phyloP scores from a whole-genome alignment of 2,888 invertebrate genomes.

The Nephrotoma appendiculata region DNA sequence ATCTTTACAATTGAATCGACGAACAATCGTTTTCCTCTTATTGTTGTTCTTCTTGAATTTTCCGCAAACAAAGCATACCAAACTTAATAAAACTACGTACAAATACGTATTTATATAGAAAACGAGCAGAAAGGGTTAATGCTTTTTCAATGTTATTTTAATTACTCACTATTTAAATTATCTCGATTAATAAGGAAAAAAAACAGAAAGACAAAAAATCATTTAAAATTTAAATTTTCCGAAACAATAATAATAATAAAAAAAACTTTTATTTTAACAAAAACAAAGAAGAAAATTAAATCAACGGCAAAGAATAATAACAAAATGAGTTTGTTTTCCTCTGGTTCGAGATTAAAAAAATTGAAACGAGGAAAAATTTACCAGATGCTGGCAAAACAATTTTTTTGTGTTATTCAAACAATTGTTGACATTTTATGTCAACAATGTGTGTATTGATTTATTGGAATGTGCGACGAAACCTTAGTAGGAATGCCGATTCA shows the following conservation, averaged over 20 bases:
- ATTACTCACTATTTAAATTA: not conserved
- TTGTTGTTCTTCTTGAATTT: not conserved
- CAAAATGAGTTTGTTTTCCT: not conserved
- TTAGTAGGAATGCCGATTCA: too few relatives aligned
- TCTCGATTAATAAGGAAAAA: not conserved
- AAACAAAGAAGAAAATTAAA: not conserved
- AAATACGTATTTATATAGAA: not conserved
- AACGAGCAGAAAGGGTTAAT: not conserved
- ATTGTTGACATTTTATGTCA: not conserved
- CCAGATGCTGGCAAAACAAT: not conserved
- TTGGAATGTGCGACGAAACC: too few relatives aligned
- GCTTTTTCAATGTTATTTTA: not conserved
- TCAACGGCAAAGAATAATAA: not conserved
- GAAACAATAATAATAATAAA: not conserved
- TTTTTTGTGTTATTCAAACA: not conserved
- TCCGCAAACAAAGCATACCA: not conserved
- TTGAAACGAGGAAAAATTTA: not conserved
- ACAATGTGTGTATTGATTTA: not conserved
- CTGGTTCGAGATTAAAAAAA: not conserved
- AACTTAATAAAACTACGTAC: not conserved
- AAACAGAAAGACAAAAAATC: not conserved
- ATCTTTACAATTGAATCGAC: not conserved
- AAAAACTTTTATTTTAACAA: not conserved
- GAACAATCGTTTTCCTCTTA: not conserved
- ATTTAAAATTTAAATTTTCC: not conserved